Evolutionary conservation across 2,888 invertebrate genomes (phyloP).

Genomic region (Silvanus unidentatus): DNA sequence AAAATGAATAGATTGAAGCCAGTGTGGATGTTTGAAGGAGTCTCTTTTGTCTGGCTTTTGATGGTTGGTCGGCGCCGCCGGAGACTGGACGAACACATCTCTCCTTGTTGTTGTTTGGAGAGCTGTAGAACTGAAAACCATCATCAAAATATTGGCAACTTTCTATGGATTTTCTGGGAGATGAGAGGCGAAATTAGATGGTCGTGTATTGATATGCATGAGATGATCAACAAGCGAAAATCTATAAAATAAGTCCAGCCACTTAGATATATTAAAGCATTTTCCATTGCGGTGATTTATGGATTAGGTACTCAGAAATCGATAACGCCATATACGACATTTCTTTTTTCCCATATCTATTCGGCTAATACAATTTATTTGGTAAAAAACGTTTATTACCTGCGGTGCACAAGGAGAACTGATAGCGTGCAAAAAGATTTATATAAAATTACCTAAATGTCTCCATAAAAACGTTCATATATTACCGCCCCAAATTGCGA

Average conservation of each 20-base stretch:
- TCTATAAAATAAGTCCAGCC: neutral
- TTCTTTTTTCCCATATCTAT: too few relatives aligned
- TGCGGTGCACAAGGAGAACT: too few relatives aligned
- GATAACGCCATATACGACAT: too few relatives aligned
- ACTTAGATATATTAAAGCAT: too few relatives aligned
- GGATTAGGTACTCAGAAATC: too few relatives aligned
- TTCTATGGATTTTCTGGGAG: neutral
- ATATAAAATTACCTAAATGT: too few relatives aligned
- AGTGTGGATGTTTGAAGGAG: neutral
- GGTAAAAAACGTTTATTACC: too few relatives aligned
- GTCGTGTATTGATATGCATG: conserved; percentile 1
- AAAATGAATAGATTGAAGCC: conserved; percentile 18
- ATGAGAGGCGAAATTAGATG: neutral
- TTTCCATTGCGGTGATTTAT: too few relatives aligned
- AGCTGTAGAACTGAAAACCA: neutral
- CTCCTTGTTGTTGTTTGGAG: neutral
- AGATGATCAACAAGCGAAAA: conserved; percentile 1
- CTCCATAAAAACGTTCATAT: too few relatives aligned
- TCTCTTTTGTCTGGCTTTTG: conserved; percentile 1
- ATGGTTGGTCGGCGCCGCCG: conserved; percentile 2
- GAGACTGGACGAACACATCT: neutral
- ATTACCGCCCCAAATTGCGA: too few relatives aligned
- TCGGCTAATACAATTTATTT: too few relatives aligned
- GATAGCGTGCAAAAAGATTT: too few relatives aligned
- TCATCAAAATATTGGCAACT: conserved; percentile 1